Percentiles rank a stretch among this genome's conserved stretches.
Evolutionary conservation across 2,113 vertebrate species (phyloP).

Genomic region (Arenaria interpres): DNA sequence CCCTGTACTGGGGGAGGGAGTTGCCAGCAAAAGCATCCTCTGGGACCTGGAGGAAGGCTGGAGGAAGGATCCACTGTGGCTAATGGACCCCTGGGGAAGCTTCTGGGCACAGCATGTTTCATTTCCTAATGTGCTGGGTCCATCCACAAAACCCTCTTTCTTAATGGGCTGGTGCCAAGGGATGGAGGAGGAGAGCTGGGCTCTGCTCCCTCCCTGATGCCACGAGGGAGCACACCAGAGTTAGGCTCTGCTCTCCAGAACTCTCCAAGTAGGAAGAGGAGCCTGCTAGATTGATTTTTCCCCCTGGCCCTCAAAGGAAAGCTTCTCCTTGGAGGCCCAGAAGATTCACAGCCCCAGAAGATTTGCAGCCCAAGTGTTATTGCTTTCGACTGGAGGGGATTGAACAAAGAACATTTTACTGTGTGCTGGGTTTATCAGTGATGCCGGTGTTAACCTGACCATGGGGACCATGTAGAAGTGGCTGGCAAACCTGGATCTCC

Average conservation of each 20-base stretch:
- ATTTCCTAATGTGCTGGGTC: not conserved
- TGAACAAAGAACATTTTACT: not conserved
- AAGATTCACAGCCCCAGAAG: not conserved
- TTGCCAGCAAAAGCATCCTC: not conserved
- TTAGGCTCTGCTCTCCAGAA: not conserved
- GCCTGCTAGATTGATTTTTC: not conserved
- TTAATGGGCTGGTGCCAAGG: not conserved
- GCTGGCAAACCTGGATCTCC: not conserved
- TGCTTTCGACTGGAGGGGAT: not conserved
- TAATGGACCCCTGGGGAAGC: constrained; percentile 5
- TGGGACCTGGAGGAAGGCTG: not conserved
- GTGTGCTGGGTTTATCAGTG: not conserved
- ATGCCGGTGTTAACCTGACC: not conserved
- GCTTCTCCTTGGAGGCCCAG: not conserved
- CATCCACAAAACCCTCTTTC: not conserved
- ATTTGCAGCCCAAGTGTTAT: not conserved
- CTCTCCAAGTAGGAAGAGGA: not conserved
- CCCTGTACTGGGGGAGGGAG: not conserved
- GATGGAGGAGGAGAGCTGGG: not conserved
- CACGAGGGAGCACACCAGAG: not conserved
- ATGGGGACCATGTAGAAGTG: not conserved
- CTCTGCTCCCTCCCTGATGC: not conserved
- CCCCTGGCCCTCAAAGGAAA: not conserved
- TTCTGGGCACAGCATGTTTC: not conserved
- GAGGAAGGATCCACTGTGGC: not conserved